Evolutionary conservation across 2,888 invertebrate species (phyloP), one percentile per base, ranked within the genome.

Genomic region (Amblyjoppa fuscipennis): DNA sequence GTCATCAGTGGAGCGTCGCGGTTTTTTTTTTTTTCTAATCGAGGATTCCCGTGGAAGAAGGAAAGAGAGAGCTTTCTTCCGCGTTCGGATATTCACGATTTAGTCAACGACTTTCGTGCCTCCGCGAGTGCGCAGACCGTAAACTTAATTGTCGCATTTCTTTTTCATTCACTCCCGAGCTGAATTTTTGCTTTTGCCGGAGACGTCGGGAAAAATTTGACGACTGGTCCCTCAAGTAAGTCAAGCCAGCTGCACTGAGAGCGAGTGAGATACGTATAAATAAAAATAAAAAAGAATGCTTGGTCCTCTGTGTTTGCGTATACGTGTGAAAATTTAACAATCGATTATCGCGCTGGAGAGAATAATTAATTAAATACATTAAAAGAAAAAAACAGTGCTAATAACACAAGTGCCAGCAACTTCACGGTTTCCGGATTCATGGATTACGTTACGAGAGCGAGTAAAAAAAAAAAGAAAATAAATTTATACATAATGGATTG

Each of bases 401-500:
- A 77, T 80, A 69, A 76, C 73, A 31, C 61, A 83, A 77, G 82
- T 82, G 80, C 80, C 38, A 79, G 56, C 66, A 74, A 64, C 73
- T 70, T 81, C 66, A 61, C 45, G 38, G 69, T 84, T 78, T 81
- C 56, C 80, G 84, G 64, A 59, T 38, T 53, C 69, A 45, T 81
- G 84, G 84, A 84, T 84, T 84, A 81, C 81, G 69, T 66, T 76
- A 34, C 80, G 86, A 87, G 81, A 78, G 86, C 81, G 88, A 82
- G 86, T 69, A 78, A 85, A 86, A 77, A 80, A 83, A 80, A 78
- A 79, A 78, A 75, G 82, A 83, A 83, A 81, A 77, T 56, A 11
- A 11, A 20, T 69, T 13, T 45, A 25, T 68, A 11, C 38, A 20
- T n/a, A 68, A 41, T 69, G 51, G 51, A 25, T 51, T 31, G 41